Base-by-base conservation (phyloP, 1,140 invertebrate genomes). In the Pygmarrhopalites habei region DNA sequence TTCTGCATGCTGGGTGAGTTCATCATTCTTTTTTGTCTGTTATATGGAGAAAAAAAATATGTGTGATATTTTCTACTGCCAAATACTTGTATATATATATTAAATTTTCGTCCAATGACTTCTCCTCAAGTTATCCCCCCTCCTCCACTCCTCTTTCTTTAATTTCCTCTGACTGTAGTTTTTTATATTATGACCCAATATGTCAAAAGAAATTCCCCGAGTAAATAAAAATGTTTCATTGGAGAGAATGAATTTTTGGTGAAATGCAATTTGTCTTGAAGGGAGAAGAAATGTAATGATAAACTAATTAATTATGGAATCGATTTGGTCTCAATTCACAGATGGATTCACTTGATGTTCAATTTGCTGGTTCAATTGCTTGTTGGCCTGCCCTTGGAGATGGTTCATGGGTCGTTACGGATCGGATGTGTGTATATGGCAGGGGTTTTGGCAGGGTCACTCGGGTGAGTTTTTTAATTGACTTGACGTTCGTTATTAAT, bases 281-380 rank as follows among this genome's bases (percentile, higher is more conserved):
- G n/a, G n/a, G n/a, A n/a, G n/a, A n/a, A n/a, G n/a, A n/a, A n/a
- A n/a, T n/a, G n/a, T n/a, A n/a, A n/a, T n/a, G n/a, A n/a, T n/a
- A n/a, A n/a, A n/a, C n/a, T n/a, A n/a, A n/a, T n/a, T n/a, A n/a
- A n/a, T n/a, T n/a, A n/a, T n/a, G n/a, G n/a, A n/a, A n/a, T n/a
- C n/a, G n/a, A n/a, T n/a, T n/a, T n/a, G n/a, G n/a, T n/a, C n/a
- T n/a, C n/a, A n/a, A n/a, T 55, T 72, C 69, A 68, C 80, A 90
- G 88, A 73, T 97, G 92, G 92, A 82, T 95, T 53, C 93, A 96
- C 78, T 80, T 97, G 67, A 83, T 92, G 26, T 96, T 96, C 81
- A 97, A 97, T 79, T 83, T 96, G 67, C 82, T 91, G 28, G 90
- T 97, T 26, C 93, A 97, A 79, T 77, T 92, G 64, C 76, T 90